Evolutionary conservation across 2,797 vertebrate genomes (phyloP).

Genomic region (Poecilia velifera): DNA sequence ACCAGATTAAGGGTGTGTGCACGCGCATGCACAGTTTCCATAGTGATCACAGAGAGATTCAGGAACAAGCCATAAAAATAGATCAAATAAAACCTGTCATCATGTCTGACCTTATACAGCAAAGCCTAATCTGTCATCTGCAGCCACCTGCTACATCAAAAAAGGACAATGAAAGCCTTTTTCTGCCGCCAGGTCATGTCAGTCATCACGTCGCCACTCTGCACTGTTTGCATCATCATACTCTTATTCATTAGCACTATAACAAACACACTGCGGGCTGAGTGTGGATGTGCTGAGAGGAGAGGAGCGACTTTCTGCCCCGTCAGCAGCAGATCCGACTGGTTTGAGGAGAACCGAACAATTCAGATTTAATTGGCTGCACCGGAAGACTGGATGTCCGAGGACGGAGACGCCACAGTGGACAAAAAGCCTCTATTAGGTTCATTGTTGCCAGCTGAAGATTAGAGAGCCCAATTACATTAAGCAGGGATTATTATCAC

Average conservation of each 20-base stretch:
- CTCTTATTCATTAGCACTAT: not conserved
- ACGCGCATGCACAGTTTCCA: constrained; percentile 56
- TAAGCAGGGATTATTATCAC: constrained; percentile 67
- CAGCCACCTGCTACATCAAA: constrained; percentile 6
- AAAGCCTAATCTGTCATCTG: constrained; percentile 20
- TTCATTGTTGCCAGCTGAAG: constrained; percentile 56
- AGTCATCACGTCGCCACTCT: not conserved
- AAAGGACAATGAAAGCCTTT: not conserved
- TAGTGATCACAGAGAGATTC: constrained; percentile 53
- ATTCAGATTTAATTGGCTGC: constrained; percentile 57
- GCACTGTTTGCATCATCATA: not conserved
- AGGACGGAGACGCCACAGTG: constrained; percentile 12
- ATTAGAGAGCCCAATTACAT: constrained; percentile 72
- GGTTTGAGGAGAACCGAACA: constrained; percentile 31
- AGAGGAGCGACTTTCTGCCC: constrained; percentile 12
- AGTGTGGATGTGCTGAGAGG: not conserved
- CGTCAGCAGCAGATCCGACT: constrained; percentile 25
- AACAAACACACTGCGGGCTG: not conserved
- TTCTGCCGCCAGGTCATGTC: not conserved
- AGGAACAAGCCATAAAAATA: constrained; percentile 8
- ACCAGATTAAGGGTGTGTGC: constrained; percentile 53
- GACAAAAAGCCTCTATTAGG: constrained; percentile 65
- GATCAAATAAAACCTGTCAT: not conserved
- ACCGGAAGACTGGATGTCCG: constrained; percentile 46
- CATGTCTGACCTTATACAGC: constrained; percentile 10